phyloP scores from a whole-genome alignment of 2,888 invertebrate genomes.

The Thymelicus sylvestris region DNA sequence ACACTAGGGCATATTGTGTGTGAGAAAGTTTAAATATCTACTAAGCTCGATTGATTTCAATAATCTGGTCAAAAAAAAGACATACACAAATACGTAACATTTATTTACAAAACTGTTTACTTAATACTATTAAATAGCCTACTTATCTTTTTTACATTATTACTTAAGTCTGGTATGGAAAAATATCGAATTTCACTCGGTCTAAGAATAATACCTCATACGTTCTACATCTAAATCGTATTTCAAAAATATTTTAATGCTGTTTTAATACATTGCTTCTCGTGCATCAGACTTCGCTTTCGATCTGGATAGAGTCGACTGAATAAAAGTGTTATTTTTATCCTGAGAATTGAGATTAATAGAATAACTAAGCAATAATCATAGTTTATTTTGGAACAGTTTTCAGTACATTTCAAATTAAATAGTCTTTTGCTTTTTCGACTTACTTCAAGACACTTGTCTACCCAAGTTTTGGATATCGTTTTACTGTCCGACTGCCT shows the following conservation, averaged over 20 bases:
- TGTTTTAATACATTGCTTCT: not conserved
- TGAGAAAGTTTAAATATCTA: too few relatives aligned
- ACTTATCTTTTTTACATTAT: conserved; percentile 16
- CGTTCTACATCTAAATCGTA: conserved; percentile 11
- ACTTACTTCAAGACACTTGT: too few relatives aligned
- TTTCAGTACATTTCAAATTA: too few relatives aligned
- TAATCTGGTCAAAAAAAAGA: conserved; percentile 39
- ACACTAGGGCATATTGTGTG: too few relatives aligned
- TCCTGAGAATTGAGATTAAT: too few relatives aligned
- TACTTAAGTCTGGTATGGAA: conserved; percentile 54
- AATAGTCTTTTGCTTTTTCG: too few relatives aligned
- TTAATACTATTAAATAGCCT: conserved; percentile 2
- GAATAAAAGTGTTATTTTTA: too few relatives aligned
- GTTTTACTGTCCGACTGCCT: too few relatives aligned
- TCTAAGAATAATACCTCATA: conserved; percentile 12
- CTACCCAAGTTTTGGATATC: too few relatives aligned
- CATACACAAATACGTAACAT: conserved; percentile 71
- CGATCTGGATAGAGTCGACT: too few relatives aligned
- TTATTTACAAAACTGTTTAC: conserved; percentile 73
- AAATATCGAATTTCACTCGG: conserved; percentile 52
- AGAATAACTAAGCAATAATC: too few relatives aligned
- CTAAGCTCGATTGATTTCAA: not conserved
- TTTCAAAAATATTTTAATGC: not conserved
- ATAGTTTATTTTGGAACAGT: too few relatives aligned
- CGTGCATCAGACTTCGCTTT: conserved; percentile 1